Evolutionary conservation across 1,140 invertebrate genomes (phyloP), one percentile per base, ranked within the genome.

Genomic region (Drosophila willistoni): DNA sequence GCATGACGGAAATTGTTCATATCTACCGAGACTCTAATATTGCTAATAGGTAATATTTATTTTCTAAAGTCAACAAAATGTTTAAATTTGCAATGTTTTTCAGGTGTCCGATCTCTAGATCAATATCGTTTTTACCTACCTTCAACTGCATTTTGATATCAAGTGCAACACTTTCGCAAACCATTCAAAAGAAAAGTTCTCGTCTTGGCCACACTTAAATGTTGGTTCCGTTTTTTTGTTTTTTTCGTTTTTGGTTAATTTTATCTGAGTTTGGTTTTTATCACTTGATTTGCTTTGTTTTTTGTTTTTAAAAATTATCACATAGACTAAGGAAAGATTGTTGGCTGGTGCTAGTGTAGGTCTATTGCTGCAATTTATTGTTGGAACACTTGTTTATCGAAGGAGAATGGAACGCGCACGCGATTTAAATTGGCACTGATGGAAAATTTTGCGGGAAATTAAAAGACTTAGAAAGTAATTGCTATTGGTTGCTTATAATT

Each of bases 141-240:
- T 87, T 87, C 71, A 87, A 22, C 84, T 87, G 83, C 83, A 87
- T 87, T 55, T 79, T 89, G 6, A 83, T 60, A 56, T 68, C 73
- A 54, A 81, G 44, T n/a, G 62, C 63, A 39, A 83, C 56, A 61
- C 72, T 77, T 71, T 77, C 87, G 83, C 82, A 86, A 63, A 86
- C 82, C 82, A 86, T 86, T 69, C 44, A 51, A 87, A 85, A 39
- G 36, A 13, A 13, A 73, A 64, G 22, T 63, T 39, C 19, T 33
- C 57, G 39, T 65, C 57, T 59, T 39, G 36, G 56, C n/a, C 64
- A 29, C 39, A 29, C 63, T 44, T 4, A 51, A 51, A 68, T 67
- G 57, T 71, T 68, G 66, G 72, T 68, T 51, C 33, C n/a, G n/a
- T 57, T 12, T 25, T 25, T 25, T 25, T 29, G 29, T 29, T 29